Base-by-base conservation (phyloP, 2,797 vertebrate species). In the Helarctos malayanus region DNA sequence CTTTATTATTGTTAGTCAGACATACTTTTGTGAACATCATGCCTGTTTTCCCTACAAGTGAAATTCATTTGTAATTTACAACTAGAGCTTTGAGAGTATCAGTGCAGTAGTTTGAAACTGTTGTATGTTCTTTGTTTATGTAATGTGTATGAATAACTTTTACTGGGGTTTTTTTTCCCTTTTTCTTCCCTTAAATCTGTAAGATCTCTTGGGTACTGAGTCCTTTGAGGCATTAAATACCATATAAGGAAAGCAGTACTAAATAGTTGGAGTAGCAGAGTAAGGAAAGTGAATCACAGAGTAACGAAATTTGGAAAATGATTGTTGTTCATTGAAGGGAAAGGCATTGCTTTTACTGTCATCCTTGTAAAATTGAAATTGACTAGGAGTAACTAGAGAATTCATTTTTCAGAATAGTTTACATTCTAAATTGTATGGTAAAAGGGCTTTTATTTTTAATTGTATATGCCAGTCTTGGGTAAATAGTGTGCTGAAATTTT, bases 181-280 rank as follows among this genome's bases (percentile, higher is more conserved):
- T 41, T 41, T 45, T 69, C 2, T 2, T 65, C 11, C 29, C 54
- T 86, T 85, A 85, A 82, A 61, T 89, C 23, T 85, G 49, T 89
- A 92, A 85, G 65, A 69, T 91, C 57, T 94, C 81, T 84, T 95
- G 87, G 38, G 3, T 85, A 63, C 56, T 94, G 80, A 94, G 80
- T 8, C 4, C 96, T 96, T 82, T 87, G 83, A 91, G 90, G 21
- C 73, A 89, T 88, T 96, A 87, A 94, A 90, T 87, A 92, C 71
- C 95, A 81, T 91, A 92, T 92, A 82, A 97, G 80, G 93, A 92
- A 94, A 96, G 73, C 65, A 89, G 75, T 35, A 78, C 63, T 92
- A 91, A 92, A 29, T 92, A 91, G 45, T 52, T 95, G 19, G 18
- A 94, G 13, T 95, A 93, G 82, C 27, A 81, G 32, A 90, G 32